Base-by-base conservation (phyloP, 2,113 vertebrate genomes). In the Machaerirhynchus nigripectus region DNA sequence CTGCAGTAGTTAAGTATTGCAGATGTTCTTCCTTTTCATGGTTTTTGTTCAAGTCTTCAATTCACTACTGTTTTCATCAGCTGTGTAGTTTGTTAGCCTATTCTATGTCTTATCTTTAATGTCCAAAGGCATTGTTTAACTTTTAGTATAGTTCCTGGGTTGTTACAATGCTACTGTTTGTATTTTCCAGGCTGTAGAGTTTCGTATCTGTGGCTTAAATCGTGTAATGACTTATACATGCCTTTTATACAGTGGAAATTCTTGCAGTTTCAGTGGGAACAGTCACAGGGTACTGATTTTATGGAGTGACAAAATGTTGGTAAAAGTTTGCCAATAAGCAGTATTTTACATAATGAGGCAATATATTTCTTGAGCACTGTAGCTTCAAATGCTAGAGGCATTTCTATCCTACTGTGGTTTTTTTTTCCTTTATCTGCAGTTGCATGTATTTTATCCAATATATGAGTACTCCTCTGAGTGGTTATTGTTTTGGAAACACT, bases 21-120 rank as follows among this genome's bases (percentile, higher is more conserved):
- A 96, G 93, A 96, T 97, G 96, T 93, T 96, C 76, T 97, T 96
- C 92, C 95, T 96, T 94, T 96, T 89, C 31, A 76, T 10, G 40
- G 28, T 90, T 89, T 94, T 95, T 96, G 92, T 96, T 96, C 84
- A 76, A 89, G 80, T 94, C 76, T 90, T 93, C 77, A 84, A 94
- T 95, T 94, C 85, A 84, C 57, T 81, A 57, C 92, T 95, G 92
- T 96, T 95, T 96, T 93, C 88, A 92, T 93, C 93, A 92, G 85
- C 95, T 97, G 90, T 93, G 90, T 87, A 64, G 69, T 93, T 97
- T 88, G 86, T 92, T 94, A 96, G 73, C 80, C 88, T 93, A 93
- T 96, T 97, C 88, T 97, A 1, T 61, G 79, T 84, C 96, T 96
- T 96, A 96, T 95, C 92, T 94, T 90, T 84, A 96, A 89, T 73